A percentile compares a stretch with the other conserved stretches of the same genome.
These are phyloP conservation scores for Perccottus glenii DNA, from an alignment of 2,113 vertebrate genomes.

Conservation along the genomic window DNA sequence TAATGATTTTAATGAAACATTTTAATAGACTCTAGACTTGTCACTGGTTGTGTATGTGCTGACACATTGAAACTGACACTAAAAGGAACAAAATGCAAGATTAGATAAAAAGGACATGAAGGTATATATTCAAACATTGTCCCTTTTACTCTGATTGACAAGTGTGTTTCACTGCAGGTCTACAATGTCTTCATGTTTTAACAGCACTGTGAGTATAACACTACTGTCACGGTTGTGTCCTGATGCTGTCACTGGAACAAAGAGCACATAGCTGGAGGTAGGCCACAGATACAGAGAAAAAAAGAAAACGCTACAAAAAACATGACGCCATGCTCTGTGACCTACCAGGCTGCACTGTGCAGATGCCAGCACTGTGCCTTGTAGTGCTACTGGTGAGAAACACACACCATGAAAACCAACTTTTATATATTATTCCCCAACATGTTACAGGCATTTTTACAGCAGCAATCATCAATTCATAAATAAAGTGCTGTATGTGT, in stretches of 20 bases:
- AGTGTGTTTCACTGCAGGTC: not conserved
- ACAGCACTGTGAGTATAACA: slow-evolving; percentile 49
- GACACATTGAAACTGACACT: too few species aligned
- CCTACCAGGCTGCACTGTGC: slow-evolving; percentile 32
- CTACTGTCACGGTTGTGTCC: slow-evolving; percentile 23
- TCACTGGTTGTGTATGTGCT: too few species aligned
- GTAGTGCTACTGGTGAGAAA: slow-evolving; percentile 3
- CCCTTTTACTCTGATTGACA: too few species aligned
- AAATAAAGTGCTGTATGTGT: slow-evolving; percentile 35
- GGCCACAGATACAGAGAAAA: slow-evolving; percentile 30
- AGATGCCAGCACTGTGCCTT: slow-evolving; percentile 1
- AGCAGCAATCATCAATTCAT: too few species aligned
- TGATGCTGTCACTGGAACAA: slow-evolving; percentile 40
- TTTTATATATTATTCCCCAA: slow-evolving; percentile 18
- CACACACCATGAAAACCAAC: slow-evolving; percentile 25
- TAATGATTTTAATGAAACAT: too few species aligned
- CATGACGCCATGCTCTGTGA: slow-evolving; percentile 47
- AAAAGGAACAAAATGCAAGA: too few species aligned
- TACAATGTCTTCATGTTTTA: slow-evolving; percentile 13
- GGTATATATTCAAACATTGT: too few species aligned
- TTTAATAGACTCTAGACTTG: too few species aligned
- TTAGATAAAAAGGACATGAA: too few species aligned
- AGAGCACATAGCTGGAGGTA: slow-evolving; percentile 51
- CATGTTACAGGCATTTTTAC: not conserved
- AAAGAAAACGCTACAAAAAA: slow-evolving; percentile 33